Base-by-base conservation (phyloP, 2,113 vertebrate species). In the Platichthys flesus region DNA sequence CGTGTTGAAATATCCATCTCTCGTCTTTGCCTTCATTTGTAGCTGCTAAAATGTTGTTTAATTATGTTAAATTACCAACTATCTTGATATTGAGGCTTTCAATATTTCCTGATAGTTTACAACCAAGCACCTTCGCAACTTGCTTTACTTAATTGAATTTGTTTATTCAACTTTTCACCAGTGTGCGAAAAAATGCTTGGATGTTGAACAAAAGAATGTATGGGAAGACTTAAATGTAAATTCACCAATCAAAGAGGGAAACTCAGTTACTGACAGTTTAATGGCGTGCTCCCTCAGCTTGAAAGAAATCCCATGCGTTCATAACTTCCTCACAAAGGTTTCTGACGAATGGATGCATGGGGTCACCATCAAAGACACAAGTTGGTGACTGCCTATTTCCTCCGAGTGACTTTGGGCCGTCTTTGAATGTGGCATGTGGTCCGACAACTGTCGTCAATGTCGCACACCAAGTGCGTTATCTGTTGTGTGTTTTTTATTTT, bases 371-470 rank as follows among this genome's bases (percentile, higher is more conserved):
- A 82, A 79, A 84, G 75, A 16, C 2, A 1, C 61, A 28, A 31
- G 61, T 45, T 13, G 9, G 40, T 13, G 12, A 10, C 10, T 42
- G 40, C 0, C 42, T 54, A 3, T 76, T 31, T 69, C 45, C 61
- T 18, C 69, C 1, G 35, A 74, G 57, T 69, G 71, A 81, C 76
- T 84, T 67, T 67, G 42, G 13, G 37, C 1, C 0, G 76, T 73
- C 84, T 85, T 78, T 82, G 82, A 88, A 85, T 79, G 52, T 83
- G n/a, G 62, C 78, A 59, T 74, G 71, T 68, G 79, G 79, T 56
- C 76, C 20, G 56, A 75, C 78, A 57, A 76, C 60, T 66, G 67
- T 82, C 61, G 59, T 68, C 67, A 42, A 20, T 61, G 31, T 57
- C 45, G 3, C 40, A 51, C 70, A 31, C 54, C 1, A 16, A 71